Evolutionary conservation across 2,113 vertebrate genomes (phyloP), one percentile per base, ranked within the genome.

Genomic region (Psettodes erumei): DNA sequence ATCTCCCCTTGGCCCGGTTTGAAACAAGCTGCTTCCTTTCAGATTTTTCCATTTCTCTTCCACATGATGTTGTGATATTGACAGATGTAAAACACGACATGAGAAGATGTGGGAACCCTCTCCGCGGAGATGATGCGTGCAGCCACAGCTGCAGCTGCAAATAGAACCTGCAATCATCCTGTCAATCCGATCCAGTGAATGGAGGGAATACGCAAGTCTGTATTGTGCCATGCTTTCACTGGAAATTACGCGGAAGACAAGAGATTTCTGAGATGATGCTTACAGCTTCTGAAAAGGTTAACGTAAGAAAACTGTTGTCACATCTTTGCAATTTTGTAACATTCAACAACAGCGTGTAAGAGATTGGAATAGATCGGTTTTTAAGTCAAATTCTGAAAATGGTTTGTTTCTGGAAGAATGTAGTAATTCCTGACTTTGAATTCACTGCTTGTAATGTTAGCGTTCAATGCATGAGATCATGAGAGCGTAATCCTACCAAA

Each of bases 71-170:
- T 82, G 69, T 70, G 65, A 81, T 86, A 77, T 71, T 70, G 79
- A 66, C 81, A 73, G 54, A 75, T 75, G 72, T 72, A 77, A 71
- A 79, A 65, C 55, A 55, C 12, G 45, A 74, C 54, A 27, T 58
- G 69, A 60, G 70, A 71, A 60, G 75, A 90, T 13, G 40, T 42
- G 67, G 60, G 18, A 65, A 64, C 35, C 25, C 33, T 61, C 71
- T 79, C 2, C 30, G 53, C 8, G 11, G 40, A 68, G 71, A 77
- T 53, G 79, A 68, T 63, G 63, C 58, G 43, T 2, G 40, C 62
- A 78, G 70, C 78, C 68, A 63, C 72, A 71, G 64, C 80, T 91
- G 78, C 84, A 81, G 78, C 78, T 76, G 61, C 62, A 64, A 76
- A 59, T 27, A 8, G 40, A 82, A 59, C 72, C 51, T 42, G 38